A percentile compares a stretch with the other conserved stretches of the same genome.
Conservation (phyloP, 2,113 vertebrate species). For the Conger conger region DNA sequence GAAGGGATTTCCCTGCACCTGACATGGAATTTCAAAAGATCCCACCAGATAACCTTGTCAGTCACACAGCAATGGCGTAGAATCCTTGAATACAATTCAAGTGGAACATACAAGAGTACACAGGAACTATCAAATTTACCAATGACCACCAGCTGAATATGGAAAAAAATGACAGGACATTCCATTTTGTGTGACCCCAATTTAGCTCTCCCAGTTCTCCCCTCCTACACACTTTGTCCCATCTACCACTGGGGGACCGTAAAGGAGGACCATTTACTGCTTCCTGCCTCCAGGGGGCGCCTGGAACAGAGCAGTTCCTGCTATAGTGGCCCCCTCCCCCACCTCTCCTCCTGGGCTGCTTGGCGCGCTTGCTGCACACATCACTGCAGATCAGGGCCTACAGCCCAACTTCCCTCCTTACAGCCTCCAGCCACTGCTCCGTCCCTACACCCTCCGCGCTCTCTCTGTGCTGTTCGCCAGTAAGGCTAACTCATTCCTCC, state of each 20-base stretch:
- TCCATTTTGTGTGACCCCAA: background rate
- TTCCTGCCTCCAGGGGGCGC: background rate
- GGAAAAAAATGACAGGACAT: background rate
- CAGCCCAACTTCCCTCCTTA: conserved; percentile 57
- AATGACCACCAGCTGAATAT: background rate
- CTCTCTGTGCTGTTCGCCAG: conserved; percentile 18
- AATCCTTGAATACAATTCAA: background rate
- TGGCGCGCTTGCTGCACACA: conserved; percentile 62
- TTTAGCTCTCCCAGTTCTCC: background rate
- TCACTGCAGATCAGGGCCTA: conserved; percentile 63
- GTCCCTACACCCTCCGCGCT: conserved; percentile 35
- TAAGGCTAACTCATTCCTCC: background rate
- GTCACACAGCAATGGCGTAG: conserved; percentile 26
- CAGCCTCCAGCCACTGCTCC: conserved; percentile 48
- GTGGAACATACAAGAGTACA: background rate
- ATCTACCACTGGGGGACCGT: conserved; percentile 11
- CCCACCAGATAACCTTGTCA: conserved; percentile 45
- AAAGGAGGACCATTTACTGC: background rate
- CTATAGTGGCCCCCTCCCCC: background rate
- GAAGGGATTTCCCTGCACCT: conserved; percentile 37
- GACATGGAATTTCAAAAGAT: conserved; percentile 31
- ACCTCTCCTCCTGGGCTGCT: conserved; percentile 21
- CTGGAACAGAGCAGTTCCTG: background rate
- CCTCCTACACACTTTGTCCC: background rate
- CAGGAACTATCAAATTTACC: background rate